These are phyloP conservation scores for Sphyrna mokarran DNA, from an alignment of 2,113 vertebrate species.

Conservation along the genomic window DNA sequence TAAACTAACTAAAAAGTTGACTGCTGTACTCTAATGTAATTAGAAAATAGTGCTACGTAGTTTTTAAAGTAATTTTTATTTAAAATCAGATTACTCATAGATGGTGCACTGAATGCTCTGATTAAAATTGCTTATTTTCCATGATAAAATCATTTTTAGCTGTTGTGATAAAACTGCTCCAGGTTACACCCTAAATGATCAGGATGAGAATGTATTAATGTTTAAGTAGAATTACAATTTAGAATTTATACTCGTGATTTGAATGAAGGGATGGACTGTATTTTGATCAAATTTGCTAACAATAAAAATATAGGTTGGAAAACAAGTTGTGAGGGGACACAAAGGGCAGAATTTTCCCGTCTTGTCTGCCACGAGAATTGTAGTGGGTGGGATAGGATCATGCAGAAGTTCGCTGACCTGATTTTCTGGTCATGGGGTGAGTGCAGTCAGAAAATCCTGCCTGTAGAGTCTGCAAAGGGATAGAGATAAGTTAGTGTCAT, in stretches of 20 bases:
- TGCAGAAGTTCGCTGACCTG: no score
- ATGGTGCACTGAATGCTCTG: neutral
- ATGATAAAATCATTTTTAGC: neutral
- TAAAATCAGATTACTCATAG: neutral
- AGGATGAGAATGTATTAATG: neutral
- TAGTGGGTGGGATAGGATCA: no score
- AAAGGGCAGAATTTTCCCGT: no score
- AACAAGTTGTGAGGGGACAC: neutral
- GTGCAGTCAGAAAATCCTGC: no score
- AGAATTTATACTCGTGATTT: no score
- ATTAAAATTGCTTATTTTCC: neutral
- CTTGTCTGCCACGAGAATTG: no score
- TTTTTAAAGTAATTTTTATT: neutral
- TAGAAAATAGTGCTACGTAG: neutral
- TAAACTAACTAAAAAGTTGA: neutral
- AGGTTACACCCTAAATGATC: neutral
- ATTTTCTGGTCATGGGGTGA: no score
- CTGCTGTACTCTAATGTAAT: neutral
- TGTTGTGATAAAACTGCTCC: neutral
- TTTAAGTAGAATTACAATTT: neutral
- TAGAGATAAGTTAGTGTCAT: no score
- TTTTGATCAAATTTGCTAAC: no score
- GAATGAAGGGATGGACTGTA: no score
- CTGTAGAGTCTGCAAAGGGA: no score
- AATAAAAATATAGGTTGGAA: neutral